Evolutionary conservation across 2,888 invertebrate genomes (phyloP).

Genomic region (Archaeoteleia sp.): DNA sequence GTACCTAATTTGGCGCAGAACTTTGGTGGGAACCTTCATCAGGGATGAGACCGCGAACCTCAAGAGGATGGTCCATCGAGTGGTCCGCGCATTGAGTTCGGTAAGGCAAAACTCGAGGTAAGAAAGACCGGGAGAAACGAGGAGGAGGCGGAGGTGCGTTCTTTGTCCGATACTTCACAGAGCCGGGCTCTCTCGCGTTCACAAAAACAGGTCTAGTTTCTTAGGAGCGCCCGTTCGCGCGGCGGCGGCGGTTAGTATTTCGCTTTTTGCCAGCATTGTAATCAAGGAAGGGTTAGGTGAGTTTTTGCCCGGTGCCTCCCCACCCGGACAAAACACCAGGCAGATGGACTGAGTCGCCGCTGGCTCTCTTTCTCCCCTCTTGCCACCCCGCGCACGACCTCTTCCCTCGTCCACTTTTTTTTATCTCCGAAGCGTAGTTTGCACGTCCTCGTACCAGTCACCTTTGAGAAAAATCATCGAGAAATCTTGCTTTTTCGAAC

Average conservation of each 20-base stretch:
- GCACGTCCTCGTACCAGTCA: constrained; percentile 54
- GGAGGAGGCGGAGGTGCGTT: constrained; percentile 60
- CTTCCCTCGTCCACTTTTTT: constrained; percentile 21
- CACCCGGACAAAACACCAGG: constrained; percentile 63
- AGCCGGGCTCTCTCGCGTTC: constrained; percentile 63
- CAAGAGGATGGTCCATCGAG: too few relatives aligned
- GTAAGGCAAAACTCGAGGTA: background rate
- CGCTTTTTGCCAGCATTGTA: constrained; percentile 75
- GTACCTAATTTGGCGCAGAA: too few relatives aligned
- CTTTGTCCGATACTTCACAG: constrained; percentile 71
- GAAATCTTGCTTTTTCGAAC: constrained; percentile 55
- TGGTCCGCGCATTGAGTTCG: too few relatives aligned
- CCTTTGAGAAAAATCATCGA: constrained; percentile 58
- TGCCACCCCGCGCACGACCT: constrained; percentile 19
- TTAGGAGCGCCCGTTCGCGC: constrained; percentile 70
- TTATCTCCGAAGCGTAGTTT: constrained; percentile 33
- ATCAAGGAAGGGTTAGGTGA: constrained; percentile 75
- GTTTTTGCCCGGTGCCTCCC: constrained; percentile 69
- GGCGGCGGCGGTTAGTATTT: constrained; percentile 75
- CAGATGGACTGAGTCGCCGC: constrained; percentile 74
- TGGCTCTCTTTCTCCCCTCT: constrained; percentile 46
- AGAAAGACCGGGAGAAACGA: constrained; percentile 23
- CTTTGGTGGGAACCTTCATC: background rate
- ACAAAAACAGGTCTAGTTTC: constrained; percentile 75
- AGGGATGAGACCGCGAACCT: constrained; percentile 3